A percentile compares a stretch with the other conserved stretches of the same genome.
Conservation (phyloP, 1,140 invertebrate species). For the Leptopilina boulardi region DNA sequence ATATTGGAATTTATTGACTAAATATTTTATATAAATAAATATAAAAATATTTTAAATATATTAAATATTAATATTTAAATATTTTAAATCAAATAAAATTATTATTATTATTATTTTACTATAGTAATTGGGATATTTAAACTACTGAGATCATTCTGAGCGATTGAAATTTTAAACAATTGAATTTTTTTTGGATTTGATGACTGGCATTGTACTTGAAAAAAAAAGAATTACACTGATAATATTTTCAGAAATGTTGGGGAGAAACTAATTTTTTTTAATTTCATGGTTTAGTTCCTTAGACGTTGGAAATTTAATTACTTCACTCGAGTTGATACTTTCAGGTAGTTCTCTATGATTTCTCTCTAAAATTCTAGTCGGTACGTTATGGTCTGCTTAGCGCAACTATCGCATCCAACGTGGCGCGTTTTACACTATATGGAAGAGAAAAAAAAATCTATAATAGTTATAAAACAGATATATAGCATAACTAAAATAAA, state of each 20-base stretch:
- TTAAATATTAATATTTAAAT: too few relatives aligned
- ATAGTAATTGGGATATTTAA: too few relatives aligned
- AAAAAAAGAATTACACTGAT: background rate
- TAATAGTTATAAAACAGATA: background rate
- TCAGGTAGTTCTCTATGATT: slow-evolving; percentile 13
- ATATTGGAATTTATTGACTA: too few relatives aligned
- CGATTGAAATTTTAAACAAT: too few relatives aligned
- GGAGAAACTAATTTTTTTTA: slow-evolving; percentile 4
- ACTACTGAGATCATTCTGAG: too few relatives aligned
- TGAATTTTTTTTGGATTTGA: too few relatives aligned
- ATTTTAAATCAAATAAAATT: too few relatives aligned
- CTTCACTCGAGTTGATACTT: slow-evolving; percentile 38
- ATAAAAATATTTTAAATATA: too few relatives aligned
- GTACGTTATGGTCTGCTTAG: slow-evolving; percentile 18
- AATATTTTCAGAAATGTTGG: background rate
- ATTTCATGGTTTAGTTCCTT: slow-evolving; percentile 43
- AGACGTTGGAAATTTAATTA: slow-evolving; percentile 63
- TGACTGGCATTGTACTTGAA: background rate
- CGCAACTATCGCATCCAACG: slow-evolving; percentile 33
- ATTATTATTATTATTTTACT: too few relatives aligned
- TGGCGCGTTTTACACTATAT: background rate
- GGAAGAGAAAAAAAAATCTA: background rate
- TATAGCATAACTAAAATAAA: too few relatives aligned
- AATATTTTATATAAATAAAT: too few relatives aligned
- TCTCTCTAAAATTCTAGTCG: background rate